Evolutionary conservation across 2,888 invertebrate species (phyloP), one percentile per base, ranked within the genome.

Genomic region (Drosophila peninsularis): DNA sequence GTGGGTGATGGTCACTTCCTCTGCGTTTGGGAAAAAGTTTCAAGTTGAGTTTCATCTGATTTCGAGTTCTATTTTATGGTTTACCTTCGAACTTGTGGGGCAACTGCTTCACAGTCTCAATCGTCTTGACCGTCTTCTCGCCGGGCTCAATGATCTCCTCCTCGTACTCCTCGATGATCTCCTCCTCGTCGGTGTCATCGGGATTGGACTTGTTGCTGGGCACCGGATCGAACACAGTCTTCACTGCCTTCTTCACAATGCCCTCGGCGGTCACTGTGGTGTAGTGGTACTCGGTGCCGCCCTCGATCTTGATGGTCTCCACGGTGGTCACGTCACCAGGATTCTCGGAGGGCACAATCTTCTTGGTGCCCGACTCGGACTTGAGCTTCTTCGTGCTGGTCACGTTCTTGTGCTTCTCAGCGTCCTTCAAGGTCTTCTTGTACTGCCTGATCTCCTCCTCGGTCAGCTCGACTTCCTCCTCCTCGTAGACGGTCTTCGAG

Each of bases 71-170:
- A 13, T 9, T 11, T 0, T 36, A 42, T 7, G 10, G 53, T 75
- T 61, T 71, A 91, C 91, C 92, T 81, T 92, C 90, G 62, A 90
- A 91, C 66, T 90, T 92, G 49, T 78, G 75, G 58, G 92, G 91
- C 83, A 92, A 80, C 58, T 83, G 78, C 73, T 90, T 90, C n/a
- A 91, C 64, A 41, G 90, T 90, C 82, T 92, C 91, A 76, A 92
- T 85, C 53, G 92, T 92, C 78, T 82, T 91, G 55, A 91, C 64
- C 30, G 86, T 90, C 83, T 92, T 91, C 82, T 92, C 92, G 37
- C 92, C 92, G 4, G 92, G 92, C 72, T 92, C 92, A 62, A 92
- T 92, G 50, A 92, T 90, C 70, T 92, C 92, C 73, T 92, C 93
- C 66, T 92, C 92, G 65, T 92, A 91, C 60, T 92, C 93, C 71